Percentiles rank a stretch among this genome's conserved stretches.
phyloP scores from a whole-genome alignment of 37 sponge, comb jelly and placozoan genomes.

The Spongilla lacustris region DNA sequence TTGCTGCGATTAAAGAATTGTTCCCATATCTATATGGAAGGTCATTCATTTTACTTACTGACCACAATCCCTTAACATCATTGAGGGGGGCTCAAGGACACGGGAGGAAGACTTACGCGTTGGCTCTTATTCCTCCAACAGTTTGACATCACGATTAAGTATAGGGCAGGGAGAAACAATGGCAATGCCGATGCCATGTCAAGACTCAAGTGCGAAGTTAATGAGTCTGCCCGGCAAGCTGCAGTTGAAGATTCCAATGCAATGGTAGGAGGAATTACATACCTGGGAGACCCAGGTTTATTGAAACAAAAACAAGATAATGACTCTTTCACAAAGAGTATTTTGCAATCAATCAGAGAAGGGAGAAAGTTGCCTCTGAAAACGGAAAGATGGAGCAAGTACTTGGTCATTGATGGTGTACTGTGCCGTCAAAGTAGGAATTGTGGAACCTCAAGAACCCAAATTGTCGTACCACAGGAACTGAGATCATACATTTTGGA shows the following conservation, averaged over 20 bases:
- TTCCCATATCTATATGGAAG: slow-evolving; percentile 23
- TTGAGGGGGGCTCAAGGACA: slow-evolving; percentile 24
- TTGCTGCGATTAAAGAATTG: slow-evolving; percentile 33
- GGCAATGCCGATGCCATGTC: slow-evolving; percentile 43
- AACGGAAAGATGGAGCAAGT: background rate
- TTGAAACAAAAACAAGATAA: background rate
- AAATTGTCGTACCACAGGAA: slow-evolving; percentile 8
- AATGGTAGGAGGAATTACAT: no score
- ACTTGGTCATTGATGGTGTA: background rate
- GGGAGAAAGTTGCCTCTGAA: background rate
- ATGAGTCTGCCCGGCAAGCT: background rate
- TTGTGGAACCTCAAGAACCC: background rate
- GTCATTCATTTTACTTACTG: slow-evolving; percentile 25
- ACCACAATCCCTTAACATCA: slow-evolving; percentile 17
- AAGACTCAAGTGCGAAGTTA: background rate
- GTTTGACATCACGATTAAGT: slow-evolving; percentile 25
- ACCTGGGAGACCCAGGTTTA: background rate
- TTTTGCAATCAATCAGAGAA: background rate
- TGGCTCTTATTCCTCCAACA: slow-evolving; percentile 49
- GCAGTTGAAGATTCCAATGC: no score
- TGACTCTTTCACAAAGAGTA: background rate
- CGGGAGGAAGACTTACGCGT: slow-evolving; percentile 17
- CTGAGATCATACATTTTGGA: no score
- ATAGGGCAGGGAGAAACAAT: slow-evolving; percentile 28
- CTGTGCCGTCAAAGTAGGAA: slow-evolving; percentile 6